phyloP scores from a whole-genome alignment of 2,888 invertebrate species.

The Apamea anceps region DNA sequence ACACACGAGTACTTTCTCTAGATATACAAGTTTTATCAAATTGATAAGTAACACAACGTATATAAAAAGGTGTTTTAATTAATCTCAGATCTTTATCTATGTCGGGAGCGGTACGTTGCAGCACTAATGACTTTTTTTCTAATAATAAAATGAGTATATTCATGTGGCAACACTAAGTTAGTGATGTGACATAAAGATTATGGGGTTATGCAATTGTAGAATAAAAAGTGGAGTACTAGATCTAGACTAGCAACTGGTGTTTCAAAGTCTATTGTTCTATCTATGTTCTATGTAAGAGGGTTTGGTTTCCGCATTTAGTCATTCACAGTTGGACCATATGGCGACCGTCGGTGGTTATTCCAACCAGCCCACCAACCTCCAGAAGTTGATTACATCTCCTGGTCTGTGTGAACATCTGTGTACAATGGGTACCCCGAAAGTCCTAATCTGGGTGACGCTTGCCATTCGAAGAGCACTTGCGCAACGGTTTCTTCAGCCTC shows the following conservation, averaged over 20 bases:
- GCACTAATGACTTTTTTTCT: constrained; percentile 47
- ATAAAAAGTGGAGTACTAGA: constrained; percentile 13
- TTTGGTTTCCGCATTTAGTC: too few species aligned
- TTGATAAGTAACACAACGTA: constrained; percentile 44
- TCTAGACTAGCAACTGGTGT: neutral
- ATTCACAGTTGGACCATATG: too few species aligned
- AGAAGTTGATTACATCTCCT: too few species aligned
- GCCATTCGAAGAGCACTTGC: too few species aligned
- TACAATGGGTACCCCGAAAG: too few species aligned
- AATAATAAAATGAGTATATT: constrained; percentile 32
- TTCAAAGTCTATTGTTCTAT: neutral
- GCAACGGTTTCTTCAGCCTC: too few species aligned
- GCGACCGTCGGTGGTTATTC: too few species aligned
- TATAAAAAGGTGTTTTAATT: constrained; percentile 59
- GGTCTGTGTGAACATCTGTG: too few species aligned
- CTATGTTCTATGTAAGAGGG: too few species aligned
- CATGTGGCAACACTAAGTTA: constrained; percentile 30
- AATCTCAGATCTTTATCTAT: constrained; percentile 57
- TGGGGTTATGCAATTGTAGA: constrained; percentile 11
- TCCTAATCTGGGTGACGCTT: too few species aligned
- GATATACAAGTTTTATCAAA: constrained; percentile 42
- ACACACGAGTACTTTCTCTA: constrained; percentile 34
- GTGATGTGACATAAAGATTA: constrained; percentile 34
- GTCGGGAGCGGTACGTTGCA: constrained; percentile 26
- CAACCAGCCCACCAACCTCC: too few species aligned